Base-by-base conservation (phyloP, 2,113 vertebrate species). In the Pao palembangensis region DNA sequence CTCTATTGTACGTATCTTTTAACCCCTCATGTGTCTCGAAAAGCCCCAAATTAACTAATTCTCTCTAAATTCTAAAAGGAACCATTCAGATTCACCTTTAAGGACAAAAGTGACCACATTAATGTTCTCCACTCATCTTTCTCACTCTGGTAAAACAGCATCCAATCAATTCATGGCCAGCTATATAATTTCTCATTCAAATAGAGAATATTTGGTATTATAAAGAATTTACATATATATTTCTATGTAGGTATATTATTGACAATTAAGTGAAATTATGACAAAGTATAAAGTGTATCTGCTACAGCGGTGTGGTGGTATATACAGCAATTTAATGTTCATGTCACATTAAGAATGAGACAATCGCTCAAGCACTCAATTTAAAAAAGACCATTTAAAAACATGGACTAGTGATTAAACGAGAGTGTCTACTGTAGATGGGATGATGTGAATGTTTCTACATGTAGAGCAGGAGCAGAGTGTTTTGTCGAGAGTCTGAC, bases 161-260 rank as follows among this genome's bases (percentile, higher is more conserved):
- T 69, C 62, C 2, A 66, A 80, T 64, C 54, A 68, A 83, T 74
- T 75, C 83, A 84, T 51, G 70, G 78, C 71, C 72, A 86, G 78
- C 82, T 86, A 85, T 86, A 85, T 77, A 68, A 76, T 69, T 86
- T 86, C 86, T 85, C 87, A 86, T 85, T 85, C 79, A 86, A 87
- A 90, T 88, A 85, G 75, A 89, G 85, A 88, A 85, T 91, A 88
- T 90, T 91, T 91, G 90, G 88, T 91, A 88, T 85, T 87, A 90
- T 89, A 90, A 91, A 90, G 87, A 87, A 86, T 86, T 83, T 83
- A 88, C 82, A 85, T 90, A 90, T 91, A 91, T 92, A 92, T 92
- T 91, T 92, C 85, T 92, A 91, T 90, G 84, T 90, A 91, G 90
- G 85, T 90, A 90, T 92, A 90, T 90, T 89, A 88, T 85, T 90